These are phyloP conservation scores for Albula glossodonta DNA, from an alignment of 2,113 vertebrate genomes.

Conservation along the genomic window DNA sequence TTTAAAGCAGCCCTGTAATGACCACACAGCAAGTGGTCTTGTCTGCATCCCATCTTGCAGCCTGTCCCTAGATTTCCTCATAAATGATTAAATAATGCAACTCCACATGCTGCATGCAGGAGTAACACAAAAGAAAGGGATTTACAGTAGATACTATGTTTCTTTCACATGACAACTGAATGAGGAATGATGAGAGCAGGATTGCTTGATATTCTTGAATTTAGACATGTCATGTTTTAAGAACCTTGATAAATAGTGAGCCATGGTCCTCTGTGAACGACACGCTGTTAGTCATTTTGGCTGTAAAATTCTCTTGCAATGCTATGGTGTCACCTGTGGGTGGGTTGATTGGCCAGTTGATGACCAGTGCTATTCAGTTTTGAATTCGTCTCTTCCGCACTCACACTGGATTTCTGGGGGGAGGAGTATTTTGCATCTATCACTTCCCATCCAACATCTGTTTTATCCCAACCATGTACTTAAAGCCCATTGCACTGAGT, in stretches of 20 bases:
- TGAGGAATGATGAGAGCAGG: neutral
- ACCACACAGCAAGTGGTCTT: neutral
- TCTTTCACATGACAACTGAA: neutral
- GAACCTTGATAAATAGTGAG: neutral
- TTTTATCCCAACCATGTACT: slow-evolving; percentile 30
- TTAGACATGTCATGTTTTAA: neutral
- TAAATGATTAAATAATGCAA: slow-evolving; percentile 40
- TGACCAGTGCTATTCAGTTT: neutral
- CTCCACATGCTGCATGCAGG: slow-evolving; percentile 16
- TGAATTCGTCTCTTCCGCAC: neutral
- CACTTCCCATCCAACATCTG: slow-evolving; percentile 17
- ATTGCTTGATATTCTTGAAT: neutral
- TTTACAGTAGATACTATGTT: neutral
- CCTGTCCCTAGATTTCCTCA: slow-evolving; percentile 11
- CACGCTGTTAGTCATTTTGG: neutral
- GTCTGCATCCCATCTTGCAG: slow-evolving; percentile 10
- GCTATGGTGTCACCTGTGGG: neutral
- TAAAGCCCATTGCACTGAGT: slow-evolving; percentile 30
- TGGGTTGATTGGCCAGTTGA: too few species aligned
- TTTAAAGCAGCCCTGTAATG: neutral
- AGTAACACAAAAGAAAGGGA: neutral
- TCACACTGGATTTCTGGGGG: neutral
- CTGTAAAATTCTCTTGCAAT: neutral
- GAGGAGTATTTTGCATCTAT: neutral
- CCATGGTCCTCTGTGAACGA: neutral